phyloP scores from a whole-genome alignment of 53 echinoderm and acorn worm species.

The Pentamera pediparva region DNA sequence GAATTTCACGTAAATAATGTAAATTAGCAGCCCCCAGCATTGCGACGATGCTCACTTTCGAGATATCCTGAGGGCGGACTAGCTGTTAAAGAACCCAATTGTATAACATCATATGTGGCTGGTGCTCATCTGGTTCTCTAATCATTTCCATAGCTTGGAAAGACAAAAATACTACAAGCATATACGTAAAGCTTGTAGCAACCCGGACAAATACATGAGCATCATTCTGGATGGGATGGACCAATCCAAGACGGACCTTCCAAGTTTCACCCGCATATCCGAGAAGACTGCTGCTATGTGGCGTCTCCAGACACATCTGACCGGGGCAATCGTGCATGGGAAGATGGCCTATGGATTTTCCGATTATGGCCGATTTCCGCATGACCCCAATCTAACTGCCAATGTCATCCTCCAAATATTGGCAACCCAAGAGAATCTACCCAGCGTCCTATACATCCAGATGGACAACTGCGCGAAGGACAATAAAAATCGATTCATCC shows the following conservation, averaged over 20 bases:
- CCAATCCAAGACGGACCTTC: slow-evolving; percentile 21
- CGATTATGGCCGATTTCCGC: slow-evolving; percentile 42
- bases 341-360: slow-evolving; percentile 34
- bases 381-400: slow-evolving; percentile 46
- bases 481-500: slow-evolving; percentile 51
- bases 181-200: slow-evolving; percentile 11
- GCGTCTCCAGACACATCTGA: slow-evolving; percentile 51
- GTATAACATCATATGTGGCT: too few relatives aligned
- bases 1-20: too few relatives aligned
- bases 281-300: slow-evolving; percentile 32
- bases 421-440: background rate
- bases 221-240: slow-evolving; percentile 53
- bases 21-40: too few relatives aligned
- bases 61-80: too few relatives aligned
- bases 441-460: slow-evolving; percentile 43
- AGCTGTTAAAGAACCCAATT: too few relatives aligned
- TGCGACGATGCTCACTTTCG: too few relatives aligned
- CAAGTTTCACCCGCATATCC: slow-evolving; percentile 6
- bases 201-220: slow-evolving; percentile 31
- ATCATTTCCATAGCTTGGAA: background rate
- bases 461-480: slow-evolving; percentile 47
- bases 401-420: slow-evolving; percentile 29
- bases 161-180: slow-evolving; percentile 51
- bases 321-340: slow-evolving; percentile 52
- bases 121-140: too few relatives aligned